Evolutionary conservation across 2,113 vertebrate genomes (phyloP).

Genomic region (Corythaeola cristata): DNA sequence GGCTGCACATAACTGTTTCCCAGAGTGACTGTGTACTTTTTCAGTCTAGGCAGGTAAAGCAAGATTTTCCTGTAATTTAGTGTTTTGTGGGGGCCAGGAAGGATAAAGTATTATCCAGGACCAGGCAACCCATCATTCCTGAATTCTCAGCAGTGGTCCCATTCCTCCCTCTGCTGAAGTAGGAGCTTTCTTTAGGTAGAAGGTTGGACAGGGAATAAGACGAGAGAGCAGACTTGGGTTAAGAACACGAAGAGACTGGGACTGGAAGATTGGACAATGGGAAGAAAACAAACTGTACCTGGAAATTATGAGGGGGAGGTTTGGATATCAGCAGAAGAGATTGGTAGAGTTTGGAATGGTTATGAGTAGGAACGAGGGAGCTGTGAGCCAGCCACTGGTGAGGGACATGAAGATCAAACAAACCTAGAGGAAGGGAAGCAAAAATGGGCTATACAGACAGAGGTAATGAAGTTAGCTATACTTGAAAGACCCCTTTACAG

Average conservation of each 20-base stretch:
- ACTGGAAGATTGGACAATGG: neutral
- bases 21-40: neutral
- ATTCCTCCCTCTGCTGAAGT: neutral
- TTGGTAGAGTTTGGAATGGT: neutral
- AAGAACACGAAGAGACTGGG: neutral
- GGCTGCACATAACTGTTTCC: neutral
- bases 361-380: neutral
- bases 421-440: neutral
- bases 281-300: neutral
- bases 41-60: neutral
- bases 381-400: neutral
- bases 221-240: neutral
- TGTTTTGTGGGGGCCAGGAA: neutral
- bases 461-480: neutral
- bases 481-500: neutral
- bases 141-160: neutral
- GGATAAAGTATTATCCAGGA: neutral
- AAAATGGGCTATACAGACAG: neutral
- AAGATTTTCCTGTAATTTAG: neutral
- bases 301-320: neutral
- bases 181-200: neutral
- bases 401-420: neutral
- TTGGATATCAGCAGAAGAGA: neutral
- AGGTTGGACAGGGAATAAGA: neutral
- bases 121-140: neutral